Base-by-base conservation (phyloP, 1,140 invertebrate species). In the Pseudomyrmex pallidus region DNA sequence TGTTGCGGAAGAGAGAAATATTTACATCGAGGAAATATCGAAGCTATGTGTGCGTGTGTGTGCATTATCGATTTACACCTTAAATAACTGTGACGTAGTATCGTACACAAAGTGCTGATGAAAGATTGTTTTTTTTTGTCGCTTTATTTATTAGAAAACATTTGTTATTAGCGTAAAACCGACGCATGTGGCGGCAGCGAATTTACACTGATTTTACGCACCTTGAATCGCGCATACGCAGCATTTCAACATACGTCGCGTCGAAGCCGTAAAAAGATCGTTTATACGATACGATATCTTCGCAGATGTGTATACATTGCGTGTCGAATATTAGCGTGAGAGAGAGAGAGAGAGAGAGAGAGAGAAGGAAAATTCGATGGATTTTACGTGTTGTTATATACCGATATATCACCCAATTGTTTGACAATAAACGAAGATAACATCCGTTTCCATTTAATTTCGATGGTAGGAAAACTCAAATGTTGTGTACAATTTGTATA, bases 41-140 rank as follows among this genome's bases (percentile, higher is more conserved):
- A 44, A 35, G n/a, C 17, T 52, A 13, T 35, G 7, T 7, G 35
- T 35, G 5, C 7, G 35, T 35, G 35, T 35, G 35, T 44, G 52
- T 35, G 44, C 76, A 80, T 80, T 80, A 80, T 80, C 66, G 66
- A 72, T 70, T 80, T 61, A 61, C 54, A 78, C 9, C 15, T 80
- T 44, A 61, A 80, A 80, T 80, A 72, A 80, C 54, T 35, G 66
- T 72, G 22, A 80, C 72, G 67, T 25, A 80, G 56, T 25, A 80
- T 70, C 54, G 66, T 8, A 66, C 22, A 35, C 44, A 61, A 50
- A 70, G 35, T 61, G 63, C 52, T 46, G 46, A 56, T 20, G 63
- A 54, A 22, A 46, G 46, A 56, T 76, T 54, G 74, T 57, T 1
- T 48, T 63, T 59, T 57, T 57, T 48, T 13, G 64, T n/a, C 35